Conservation (phyloP, 1,140 invertebrate genomes). For the Sitophilus oryzae region DNA sequence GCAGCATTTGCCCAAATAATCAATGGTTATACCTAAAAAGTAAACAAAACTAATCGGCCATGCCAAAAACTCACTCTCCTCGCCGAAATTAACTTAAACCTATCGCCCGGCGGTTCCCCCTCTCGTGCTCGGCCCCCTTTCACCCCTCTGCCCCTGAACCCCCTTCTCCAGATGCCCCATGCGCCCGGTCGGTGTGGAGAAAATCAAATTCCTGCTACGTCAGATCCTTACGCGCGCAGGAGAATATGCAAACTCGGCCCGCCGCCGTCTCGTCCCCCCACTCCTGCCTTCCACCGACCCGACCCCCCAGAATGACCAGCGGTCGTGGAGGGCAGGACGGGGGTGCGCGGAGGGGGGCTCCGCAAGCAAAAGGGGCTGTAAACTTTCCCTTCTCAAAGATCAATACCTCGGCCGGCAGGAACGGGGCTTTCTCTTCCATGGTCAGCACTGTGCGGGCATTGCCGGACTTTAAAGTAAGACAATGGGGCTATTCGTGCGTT, state of each 20-base stretch:
- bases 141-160: conserved; percentile 1
- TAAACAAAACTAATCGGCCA: not conserved
- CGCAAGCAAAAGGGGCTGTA: conserved; percentile 39
- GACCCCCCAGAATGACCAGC: conserved; percentile 42
- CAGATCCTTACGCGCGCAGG: conserved; percentile 25
- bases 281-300: too few species aligned
- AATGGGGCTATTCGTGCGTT: conserved; percentile 14
- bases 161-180: not conserved
- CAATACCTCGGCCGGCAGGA: conserved; percentile 38
- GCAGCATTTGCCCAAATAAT: not conserved
- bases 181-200: conserved; percentile 4
- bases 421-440: conserved; percentile 25
- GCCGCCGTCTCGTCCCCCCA: conserved; percentile 17
- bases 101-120: not conserved
- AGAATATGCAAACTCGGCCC: conserved; percentile 41
- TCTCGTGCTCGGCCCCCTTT: not conserved
- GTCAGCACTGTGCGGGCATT: conserved; percentile 23
- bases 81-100: conserved; percentile 15
- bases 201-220: conserved; percentile 25
- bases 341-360: conserved; percentile 18
- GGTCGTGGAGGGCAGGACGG: conserved; percentile 34
- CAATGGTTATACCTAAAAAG: not conserved
- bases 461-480: conserved; percentile 22
- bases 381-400: conserved; percentile 46
- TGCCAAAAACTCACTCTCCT: not conserved